Conservation (phyloP, 2,888 invertebrate species). For the Campoplex nolae region DNA sequence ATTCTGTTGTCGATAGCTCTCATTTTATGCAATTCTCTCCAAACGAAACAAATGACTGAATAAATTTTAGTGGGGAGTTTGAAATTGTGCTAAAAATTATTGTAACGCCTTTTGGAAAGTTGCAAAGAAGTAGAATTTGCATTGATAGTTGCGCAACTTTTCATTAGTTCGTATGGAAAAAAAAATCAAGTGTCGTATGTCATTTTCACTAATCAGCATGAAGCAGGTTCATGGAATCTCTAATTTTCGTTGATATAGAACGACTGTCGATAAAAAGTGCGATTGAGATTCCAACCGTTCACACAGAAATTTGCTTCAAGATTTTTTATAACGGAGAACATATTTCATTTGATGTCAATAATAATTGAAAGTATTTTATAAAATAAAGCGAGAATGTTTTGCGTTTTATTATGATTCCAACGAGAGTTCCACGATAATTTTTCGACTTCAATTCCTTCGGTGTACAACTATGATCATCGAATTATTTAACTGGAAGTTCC, state of each 20-base stretch:
- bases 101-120: neutral
- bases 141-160: neutral
- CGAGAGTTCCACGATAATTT: neutral
- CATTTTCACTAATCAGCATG: no score
- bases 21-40: neutral
- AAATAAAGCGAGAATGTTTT: neutral
- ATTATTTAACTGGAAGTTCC: constrained; percentile 76
- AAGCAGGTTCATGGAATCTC: no score
- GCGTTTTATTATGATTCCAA: neutral
- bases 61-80: neutral
- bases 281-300: no score
- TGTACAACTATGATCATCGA: constrained; percentile 44
- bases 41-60: neutral
- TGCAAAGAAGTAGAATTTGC: neutral
- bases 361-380: neutral
- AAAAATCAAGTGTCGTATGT: no score
- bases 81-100: neutral
- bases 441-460: neutral
- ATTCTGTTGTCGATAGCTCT: neutral
- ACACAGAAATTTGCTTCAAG: no score
- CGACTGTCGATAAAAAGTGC: no score
- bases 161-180: no score
- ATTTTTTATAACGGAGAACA: no score
- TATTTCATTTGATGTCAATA: no score
- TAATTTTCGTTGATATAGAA: no score